Percentiles rank a stretch among this genome's conserved stretches.
These are phyloP conservation scores for Dendrocopos noguchii DNA, from an alignment of 2,113 vertebrate genomes.

Conservation along the genomic window DNA sequence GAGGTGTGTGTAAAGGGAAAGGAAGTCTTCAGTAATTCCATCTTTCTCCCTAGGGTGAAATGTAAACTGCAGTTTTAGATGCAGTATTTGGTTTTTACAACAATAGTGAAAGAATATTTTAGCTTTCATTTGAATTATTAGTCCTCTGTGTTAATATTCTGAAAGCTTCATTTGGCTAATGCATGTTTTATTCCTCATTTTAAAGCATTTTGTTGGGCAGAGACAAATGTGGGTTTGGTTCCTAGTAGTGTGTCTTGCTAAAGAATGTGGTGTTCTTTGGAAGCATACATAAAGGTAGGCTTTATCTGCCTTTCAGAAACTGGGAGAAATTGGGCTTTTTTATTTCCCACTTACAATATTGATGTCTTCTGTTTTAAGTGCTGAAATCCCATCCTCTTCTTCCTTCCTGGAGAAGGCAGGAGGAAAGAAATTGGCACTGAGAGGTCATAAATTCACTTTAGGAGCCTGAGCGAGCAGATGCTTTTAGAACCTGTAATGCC, in stretches of 20 bases:
- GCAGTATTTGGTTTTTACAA: constrained; percentile 16
- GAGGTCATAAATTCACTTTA: neutral
- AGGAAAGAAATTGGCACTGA: neutral
- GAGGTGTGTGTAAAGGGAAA: neutral
- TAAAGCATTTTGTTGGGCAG: neutral
- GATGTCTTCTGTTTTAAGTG: neutral
- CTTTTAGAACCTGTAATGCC: neutral
- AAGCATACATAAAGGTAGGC: neutral
- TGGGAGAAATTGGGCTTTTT: neutral
- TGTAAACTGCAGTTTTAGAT: neutral
- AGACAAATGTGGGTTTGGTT: neutral
- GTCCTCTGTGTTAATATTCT: neutral
- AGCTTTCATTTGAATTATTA: neutral
- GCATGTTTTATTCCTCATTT: neutral
- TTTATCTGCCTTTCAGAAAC: neutral
- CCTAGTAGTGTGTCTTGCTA: neutral
- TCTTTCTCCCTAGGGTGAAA: neutral
- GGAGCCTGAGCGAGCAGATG: neutral
- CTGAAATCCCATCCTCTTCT: neutral
- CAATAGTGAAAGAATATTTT: neutral
- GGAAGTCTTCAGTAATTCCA: constrained; percentile 13
- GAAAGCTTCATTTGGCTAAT: neutral
- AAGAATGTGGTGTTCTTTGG: neutral
- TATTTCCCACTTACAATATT: neutral
- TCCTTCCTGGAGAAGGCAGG: neutral